Percentiles rank a stretch among this genome's conserved stretches.
Conservation (phyloP, 2,113 vertebrate species). For the Rhineura floridana region DNA sequence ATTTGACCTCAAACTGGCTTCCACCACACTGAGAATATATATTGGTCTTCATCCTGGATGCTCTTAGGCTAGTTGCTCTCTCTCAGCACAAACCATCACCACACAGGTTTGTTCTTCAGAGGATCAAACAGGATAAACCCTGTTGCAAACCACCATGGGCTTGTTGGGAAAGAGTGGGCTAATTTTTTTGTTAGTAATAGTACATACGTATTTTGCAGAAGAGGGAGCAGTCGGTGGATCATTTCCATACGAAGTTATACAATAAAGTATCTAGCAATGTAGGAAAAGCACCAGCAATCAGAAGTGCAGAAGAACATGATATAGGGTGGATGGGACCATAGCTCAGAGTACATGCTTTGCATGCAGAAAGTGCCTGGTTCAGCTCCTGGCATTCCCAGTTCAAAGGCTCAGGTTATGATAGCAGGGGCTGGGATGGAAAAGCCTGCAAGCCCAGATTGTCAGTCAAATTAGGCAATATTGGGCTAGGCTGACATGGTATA, state of each 20-base stretch:
- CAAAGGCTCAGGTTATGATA: not conserved
- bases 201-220: not conserved
- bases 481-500: not conserved
- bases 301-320: no score
- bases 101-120: not conserved
- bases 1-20: no score
- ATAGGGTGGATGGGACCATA: no score
- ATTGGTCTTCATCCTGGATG: not conserved
- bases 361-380: not conserved
- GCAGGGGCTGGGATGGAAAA: not conserved
- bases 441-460: not conserved
- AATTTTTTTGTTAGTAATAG: not conserved
- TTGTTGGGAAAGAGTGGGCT: not conserved
- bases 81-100: not conserved
- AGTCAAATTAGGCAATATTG: not conserved
- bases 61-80: not conserved
- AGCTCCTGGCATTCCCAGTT: not conserved
- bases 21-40: no score
- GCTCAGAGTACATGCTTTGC: not conserved
- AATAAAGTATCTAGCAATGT: not conserved
- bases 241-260: not conserved
- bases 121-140: not conserved
- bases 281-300: not conserved
- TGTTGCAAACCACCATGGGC: not conserved
- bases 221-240: not conserved